These are phyloP conservation scores for Campoletis raptor DNA, from an alignment of 2,888 invertebrate species.

Conservation along the genomic window DNA sequence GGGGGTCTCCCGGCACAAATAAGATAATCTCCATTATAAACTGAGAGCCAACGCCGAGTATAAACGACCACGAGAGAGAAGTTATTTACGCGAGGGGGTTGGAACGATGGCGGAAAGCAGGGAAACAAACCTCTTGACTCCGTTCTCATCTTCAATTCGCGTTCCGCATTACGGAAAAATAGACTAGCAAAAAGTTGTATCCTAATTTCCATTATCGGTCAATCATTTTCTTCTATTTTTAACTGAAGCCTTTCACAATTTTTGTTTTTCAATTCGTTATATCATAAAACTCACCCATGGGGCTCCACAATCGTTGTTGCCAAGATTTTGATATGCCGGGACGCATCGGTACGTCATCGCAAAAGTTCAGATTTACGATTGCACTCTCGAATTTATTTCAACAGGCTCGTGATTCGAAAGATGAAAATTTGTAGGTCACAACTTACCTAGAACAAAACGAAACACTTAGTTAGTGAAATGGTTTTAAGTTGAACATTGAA, in stretches of 20 bases:
- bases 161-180: not conserved
- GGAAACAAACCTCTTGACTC: constrained; percentile 44
- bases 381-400: constrained; percentile 71
- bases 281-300: constrained; percentile 88
- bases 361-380: constrained; percentile 76
- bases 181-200: constrained; percentile 8
- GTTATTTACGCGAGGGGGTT: constrained; percentile 81
- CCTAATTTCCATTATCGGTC: constrained; percentile 7
- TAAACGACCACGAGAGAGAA: constrained; percentile 78
- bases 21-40: constrained; percentile 85
- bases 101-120: constrained; percentile 60
- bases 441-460: constrained; percentile 89
- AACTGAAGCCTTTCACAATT: not conserved
- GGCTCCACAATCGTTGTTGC: constrained; percentile 88
- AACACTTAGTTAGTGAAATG: constrained; percentile 87
- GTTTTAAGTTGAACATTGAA: constrained; percentile 13
- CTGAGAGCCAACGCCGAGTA: constrained; percentile 79
- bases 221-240: constrained; percentile 3
- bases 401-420: constrained; percentile 71
- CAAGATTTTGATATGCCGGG: constrained; percentile 88
- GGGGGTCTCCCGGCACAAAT: constrained; percentile 80
- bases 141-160: constrained; percentile 63
- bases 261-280: not conserved
- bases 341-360: constrained; percentile 89
- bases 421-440: constrained; percentile 85